These are phyloP conservation scores for Istiophorus platypterus DNA, from an alignment of 2,113 vertebrate species.

Conservation along the genomic window DNA sequence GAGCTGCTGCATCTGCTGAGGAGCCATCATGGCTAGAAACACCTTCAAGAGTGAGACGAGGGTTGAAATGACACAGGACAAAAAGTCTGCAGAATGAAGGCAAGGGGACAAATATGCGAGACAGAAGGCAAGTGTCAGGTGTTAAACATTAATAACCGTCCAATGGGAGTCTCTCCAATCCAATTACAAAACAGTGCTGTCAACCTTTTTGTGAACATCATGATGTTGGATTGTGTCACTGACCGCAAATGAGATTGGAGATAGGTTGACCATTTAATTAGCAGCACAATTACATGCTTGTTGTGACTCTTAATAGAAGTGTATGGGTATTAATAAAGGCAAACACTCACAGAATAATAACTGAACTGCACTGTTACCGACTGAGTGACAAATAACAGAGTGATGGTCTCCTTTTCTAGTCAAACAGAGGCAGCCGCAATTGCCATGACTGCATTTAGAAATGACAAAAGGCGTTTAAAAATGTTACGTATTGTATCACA, in stretches of 20 bases:
- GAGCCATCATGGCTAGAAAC: slow-evolving; percentile 94
- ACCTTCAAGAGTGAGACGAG: slow-evolving; percentile 80
- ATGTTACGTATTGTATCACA: slow-evolving; percentile 25
- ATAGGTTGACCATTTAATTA: slow-evolving; percentile 76
- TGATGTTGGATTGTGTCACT: slow-evolving; percentile 58
- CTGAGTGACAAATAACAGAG: slow-evolving; percentile 43
- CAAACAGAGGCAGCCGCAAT: slow-evolving; percentile 27
- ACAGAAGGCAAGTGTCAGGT: slow-evolving; percentile 51
- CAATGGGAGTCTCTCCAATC: slow-evolving; percentile 49
- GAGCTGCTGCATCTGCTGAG: slow-evolving; percentile 94
- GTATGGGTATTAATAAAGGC: slow-evolving; percentile 78
- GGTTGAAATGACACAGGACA: background rate
- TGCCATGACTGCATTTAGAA: slow-evolving; percentile 45
- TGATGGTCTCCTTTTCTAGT: slow-evolving; percentile 33
- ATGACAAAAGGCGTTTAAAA: slow-evolving; percentile 31
- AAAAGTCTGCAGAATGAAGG: slow-evolving; percentile 9
- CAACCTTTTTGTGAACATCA: slow-evolving; percentile 66
- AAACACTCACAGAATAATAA: slow-evolving; percentile 81
- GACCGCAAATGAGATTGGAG: slow-evolving; percentile 70
- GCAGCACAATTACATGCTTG: slow-evolving; percentile 81
- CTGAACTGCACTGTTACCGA: slow-evolving; percentile 37
- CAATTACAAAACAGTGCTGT: slow-evolving; percentile 63
- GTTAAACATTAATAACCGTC: slow-evolving; percentile 66
- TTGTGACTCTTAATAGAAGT: slow-evolving; percentile 80
- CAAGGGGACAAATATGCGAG: background rate